Base-by-base conservation (phyloP, 37 sponge, comb jelly and placozoan genomes). In the Spongia lamella region DNA sequence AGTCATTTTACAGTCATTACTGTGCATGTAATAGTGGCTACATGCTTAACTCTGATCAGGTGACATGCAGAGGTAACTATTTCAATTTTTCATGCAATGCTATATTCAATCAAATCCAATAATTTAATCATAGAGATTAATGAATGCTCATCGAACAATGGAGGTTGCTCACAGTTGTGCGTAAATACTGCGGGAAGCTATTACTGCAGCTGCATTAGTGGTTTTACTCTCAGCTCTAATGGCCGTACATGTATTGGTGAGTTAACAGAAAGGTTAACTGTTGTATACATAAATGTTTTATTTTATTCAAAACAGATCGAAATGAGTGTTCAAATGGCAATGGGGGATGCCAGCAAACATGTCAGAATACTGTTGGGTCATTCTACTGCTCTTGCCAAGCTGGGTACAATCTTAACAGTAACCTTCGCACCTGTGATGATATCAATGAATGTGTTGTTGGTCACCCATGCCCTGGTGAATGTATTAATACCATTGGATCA, bases 111-210 rank as follows among this genome's bases (percentile, higher is more conserved):
- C n/a, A n/a, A n/a, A n/a, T n/a, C n/a, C n/a, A n/a, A n/a, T n/a
- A n/a, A n/a, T n/a, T n/a, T n/a, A n/a, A n/a, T n/a, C n/a, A n/a
- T 27, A 75, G 86, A 86, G 34, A 31, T 86, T 26, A 68, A 86
- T 74, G 87, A 86, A 38, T 86, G 87, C 49, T 16, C 54, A 24
- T 38, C 66, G 1, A 38, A 22, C 40, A 86, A 73, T 60, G 81
- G 76, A 38, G 75, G 70, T 14, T 86, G 87, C 43, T 61, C 40
- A 6, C 76, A 80, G 32, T 63, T 35, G 7, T 86, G 87, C 47
- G 60, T 36, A 2, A 80, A 86, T 63, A 75, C 70, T 80, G 58
- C 21, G 22, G 81, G 87, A 20, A 43, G 66, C 19, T 80, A 62
- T 54, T 9, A 38, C 16, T 86, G 87, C 33, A 66, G 75, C 11